phyloP scores from a whole-genome alignment of 2,113 vertebrate species.

The Hystrix cristata region DNA sequence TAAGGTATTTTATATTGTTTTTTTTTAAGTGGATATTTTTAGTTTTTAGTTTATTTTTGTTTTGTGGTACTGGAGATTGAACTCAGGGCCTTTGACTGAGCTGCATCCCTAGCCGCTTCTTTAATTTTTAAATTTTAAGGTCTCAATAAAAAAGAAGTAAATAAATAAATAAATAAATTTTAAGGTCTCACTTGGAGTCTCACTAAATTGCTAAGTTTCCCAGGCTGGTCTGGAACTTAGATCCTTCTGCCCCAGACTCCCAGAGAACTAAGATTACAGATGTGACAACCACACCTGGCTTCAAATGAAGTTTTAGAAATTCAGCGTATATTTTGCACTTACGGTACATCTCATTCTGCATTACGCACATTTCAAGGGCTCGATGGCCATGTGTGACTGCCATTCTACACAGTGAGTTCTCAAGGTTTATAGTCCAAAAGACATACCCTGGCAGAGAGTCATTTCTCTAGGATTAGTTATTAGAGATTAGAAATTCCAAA shows the following conservation, averaged over 20 bases:
- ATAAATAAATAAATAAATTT: background rate
- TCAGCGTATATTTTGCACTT: background rate
- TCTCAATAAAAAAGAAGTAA: background rate
- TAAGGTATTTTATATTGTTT: background rate
- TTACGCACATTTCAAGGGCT: background rate
- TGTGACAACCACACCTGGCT: background rate
- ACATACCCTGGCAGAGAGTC: background rate
- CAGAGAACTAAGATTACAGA: background rate
- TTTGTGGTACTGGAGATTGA: background rate
- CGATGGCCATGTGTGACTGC: background rate
- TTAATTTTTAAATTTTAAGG: background rate
- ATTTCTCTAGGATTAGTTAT: background rate
- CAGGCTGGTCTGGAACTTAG: background rate
- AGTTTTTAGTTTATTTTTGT: background rate
- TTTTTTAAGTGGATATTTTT: background rate
- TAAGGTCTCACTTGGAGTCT: background rate
- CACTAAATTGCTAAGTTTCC: background rate
- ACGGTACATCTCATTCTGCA: background rate
- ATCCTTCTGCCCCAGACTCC: background rate
- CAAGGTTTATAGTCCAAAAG: background rate
- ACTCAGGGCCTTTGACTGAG: background rate
- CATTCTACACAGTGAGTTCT: background rate
- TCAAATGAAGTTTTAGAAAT: background rate
- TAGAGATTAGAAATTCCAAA: background rate
- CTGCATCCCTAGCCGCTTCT: background rate